Base-by-base conservation (phyloP, 64 coral and sea anemone species). In the Actinia tenebrosa region DNA sequence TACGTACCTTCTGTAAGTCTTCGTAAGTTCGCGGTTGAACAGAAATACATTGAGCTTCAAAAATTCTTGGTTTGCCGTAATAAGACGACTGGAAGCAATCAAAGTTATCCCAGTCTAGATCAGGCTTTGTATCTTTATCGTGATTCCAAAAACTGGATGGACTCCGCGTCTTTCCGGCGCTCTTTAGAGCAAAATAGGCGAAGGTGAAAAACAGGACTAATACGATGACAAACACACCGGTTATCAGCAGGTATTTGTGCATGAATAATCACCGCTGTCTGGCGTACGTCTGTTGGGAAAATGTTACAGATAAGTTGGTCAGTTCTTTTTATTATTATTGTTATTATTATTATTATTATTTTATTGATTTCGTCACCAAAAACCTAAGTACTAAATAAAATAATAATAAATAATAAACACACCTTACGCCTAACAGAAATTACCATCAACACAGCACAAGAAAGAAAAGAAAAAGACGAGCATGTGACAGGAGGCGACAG, bases 11-110 rank as follows among this genome's bases (percentile, higher is more conserved):
- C 78, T 83, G 85, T 10, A 91, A 55, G 50, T 91, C 90, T 45
- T 91, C 60, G 44, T 87, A 91, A 0, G 90, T 91, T 26, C 90
- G 62, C 1, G 90, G 90, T 25, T 91, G 90, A 55, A 91, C 55
- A 72, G 84, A 53, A 37, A 91, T 64, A 45, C 86, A 87, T 27
- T 61, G 78, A n/a, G 90, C 79, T 17, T 87, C 60, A 30, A 85
- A 81, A 5, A 81, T 16, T 81, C 46, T 81, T 6, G 79, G 22
- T 81, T 45, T 44, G 2, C 18, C 46, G 46, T 23, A 45, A 14
- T 16, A 16, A 53, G 79, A 47, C 5, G 7, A 18, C 20, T 81
- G 79, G 79, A 50, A 81, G 43, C 17, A 53, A n/a, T 81, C 79
- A 81, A 81, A 81, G 45, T 22, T 81, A n/a, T 81, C 79, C 79